Conservation (phyloP, 1,140 invertebrate genomes). For the Drosophila tropicalis region DNA sequence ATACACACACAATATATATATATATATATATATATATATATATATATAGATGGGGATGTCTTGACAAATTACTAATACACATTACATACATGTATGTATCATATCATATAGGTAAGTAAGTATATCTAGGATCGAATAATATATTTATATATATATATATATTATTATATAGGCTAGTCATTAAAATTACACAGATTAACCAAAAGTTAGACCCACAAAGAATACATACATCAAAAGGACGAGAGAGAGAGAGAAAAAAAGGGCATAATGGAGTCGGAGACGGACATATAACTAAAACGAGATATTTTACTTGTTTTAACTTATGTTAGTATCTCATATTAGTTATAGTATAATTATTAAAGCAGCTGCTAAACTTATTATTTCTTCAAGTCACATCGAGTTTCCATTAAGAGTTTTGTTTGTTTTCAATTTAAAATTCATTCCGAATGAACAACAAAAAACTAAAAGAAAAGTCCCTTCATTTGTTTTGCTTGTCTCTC, state of each 20-base stretch:
- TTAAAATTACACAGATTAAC: conserved; percentile 60
- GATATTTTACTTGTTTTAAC: conserved; percentile 3
- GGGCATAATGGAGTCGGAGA: background rate
- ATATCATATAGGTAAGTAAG: conserved; percentile 34
- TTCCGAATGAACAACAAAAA: background rate
- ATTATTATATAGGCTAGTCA: conserved; percentile 45
- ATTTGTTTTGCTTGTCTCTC: background rate
- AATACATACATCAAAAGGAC: conserved; percentile 39
- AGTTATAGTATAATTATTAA: conserved; percentile 33
- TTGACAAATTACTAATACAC: conserved; percentile 56
- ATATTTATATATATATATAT: conserved; percentile 28
- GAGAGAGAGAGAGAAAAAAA: background rate
- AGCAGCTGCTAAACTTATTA: conserved; percentile 34
- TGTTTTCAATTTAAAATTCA: conserved; percentile 42
- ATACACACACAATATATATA: conserved; percentile 38
- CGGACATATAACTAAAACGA: background rate
- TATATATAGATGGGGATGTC: conserved; percentile 29
- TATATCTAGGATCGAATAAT: conserved; percentile 52
- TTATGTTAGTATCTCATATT: conserved; percentile 32
- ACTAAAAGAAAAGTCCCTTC: conserved; percentile 36
- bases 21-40: too few species aligned
- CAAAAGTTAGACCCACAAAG: conserved; percentile 13
- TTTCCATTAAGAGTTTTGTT: conserved; percentile 60
- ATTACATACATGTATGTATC: conserved; percentile 34
- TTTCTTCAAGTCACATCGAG: conserved; percentile 60